phyloP scores from a whole-genome alignment of 1,140 invertebrate genomes.

The Lordiphosa stackelbergi region DNA sequence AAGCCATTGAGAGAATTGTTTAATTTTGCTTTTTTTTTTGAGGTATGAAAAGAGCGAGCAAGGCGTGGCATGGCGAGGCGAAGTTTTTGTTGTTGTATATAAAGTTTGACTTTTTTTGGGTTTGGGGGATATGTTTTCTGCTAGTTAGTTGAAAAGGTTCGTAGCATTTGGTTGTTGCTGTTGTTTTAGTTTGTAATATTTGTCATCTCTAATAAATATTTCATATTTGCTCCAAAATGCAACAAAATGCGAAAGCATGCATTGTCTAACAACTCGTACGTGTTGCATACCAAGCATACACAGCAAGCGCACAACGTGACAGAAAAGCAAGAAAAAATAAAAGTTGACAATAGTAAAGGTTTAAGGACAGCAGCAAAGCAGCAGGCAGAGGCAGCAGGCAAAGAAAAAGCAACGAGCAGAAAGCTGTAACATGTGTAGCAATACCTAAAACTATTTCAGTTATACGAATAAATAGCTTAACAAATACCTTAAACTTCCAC shows the following conservation, averaged over 20 bases:
- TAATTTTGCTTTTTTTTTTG: constrained; percentile 26
- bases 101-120: constrained; percentile 31
- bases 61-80: constrained; percentile 50
- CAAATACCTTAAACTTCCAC: constrained; percentile 22
- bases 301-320: constrained; percentile 43
- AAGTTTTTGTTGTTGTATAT: constrained; percentile 45
- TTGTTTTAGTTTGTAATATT: constrained; percentile 16
- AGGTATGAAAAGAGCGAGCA: constrained; percentile 59
- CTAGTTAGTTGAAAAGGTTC: constrained; percentile 34
- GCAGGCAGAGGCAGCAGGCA: constrained; percentile 13
- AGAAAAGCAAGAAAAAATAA: constrained; percentile 47
- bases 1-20: constrained; percentile 28
- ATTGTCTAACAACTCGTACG: constrained; percentile 31
- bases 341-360: constrained; percentile 16
- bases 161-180: constrained; percentile 7
- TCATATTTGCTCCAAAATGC: constrained; percentile 45
- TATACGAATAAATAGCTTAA: constrained; percentile 17
- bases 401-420: constrained; percentile 26
- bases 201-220: constrained; percentile 36
- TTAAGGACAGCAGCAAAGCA: constrained; percentile 18
- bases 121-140: constrained; percentile 28
- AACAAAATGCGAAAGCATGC: constrained; percentile 44
- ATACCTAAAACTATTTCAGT: constrained; percentile 10
- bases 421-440: background rate
- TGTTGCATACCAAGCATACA: constrained; percentile 48